phyloP scores from a whole-genome alignment of 2,888 invertebrate genomes.

The Dolomedes plantarius region DNA sequence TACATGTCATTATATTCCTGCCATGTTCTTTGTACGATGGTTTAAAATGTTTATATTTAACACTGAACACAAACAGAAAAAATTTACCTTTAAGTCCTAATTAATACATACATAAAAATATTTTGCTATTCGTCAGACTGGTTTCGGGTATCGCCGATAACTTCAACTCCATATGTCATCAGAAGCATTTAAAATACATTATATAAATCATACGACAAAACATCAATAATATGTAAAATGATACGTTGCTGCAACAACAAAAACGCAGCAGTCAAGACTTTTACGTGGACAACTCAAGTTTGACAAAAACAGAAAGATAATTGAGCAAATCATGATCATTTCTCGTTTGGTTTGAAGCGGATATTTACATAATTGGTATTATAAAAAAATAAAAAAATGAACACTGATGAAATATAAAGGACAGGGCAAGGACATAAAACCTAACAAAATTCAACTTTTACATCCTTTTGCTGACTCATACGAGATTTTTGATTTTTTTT shows the following conservation, averaged over 20 bases:
- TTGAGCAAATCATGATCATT: conserved; percentile 63
- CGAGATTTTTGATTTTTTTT: too few species aligned
- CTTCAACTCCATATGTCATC: conserved; percentile 7
- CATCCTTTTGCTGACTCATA: not conserved
- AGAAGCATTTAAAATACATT: conserved; percentile 43
- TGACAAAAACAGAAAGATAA: conserved; percentile 36
- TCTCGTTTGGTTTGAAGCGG: conserved; percentile 45
- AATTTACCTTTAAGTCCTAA: conserved; percentile 23
- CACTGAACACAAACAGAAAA: conserved; percentile 49
- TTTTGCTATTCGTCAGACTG: conserved; percentile 4
- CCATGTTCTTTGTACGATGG: conserved; percentile 61
- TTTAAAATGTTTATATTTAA: conserved; percentile 49
- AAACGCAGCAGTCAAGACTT: conserved; percentile 27
- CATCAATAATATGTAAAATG: conserved; percentile 13
- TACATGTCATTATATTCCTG: conserved; percentile 68
- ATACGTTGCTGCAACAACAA: conserved; percentile 17
- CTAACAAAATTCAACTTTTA: not conserved
- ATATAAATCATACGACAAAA: conserved; percentile 51
- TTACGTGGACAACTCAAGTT: conserved; percentile 27
- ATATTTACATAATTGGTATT: conserved; percentile 17
- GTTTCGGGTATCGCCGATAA: conserved; percentile 3
- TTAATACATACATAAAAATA: conserved; percentile 33
- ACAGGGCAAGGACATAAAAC: not conserved
- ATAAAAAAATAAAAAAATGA: not conserved
- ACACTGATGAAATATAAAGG: not conserved